Evolutionary conservation across 2,113 vertebrate species (phyloP).

Genomic region (Malaclemys terrapin): DNA sequence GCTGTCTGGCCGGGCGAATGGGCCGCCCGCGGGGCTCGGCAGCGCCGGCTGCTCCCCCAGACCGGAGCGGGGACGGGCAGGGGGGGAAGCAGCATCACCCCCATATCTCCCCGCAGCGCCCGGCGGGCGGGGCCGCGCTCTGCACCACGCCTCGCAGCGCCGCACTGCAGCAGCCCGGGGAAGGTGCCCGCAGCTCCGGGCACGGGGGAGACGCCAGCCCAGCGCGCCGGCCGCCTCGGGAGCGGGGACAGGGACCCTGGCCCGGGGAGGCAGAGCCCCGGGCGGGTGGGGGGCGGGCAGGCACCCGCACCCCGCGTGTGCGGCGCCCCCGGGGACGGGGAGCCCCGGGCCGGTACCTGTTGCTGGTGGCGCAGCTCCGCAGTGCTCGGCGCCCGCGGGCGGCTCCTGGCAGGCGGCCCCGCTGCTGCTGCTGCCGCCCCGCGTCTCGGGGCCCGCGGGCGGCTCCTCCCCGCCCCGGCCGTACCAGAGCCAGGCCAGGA

Average conservation of each 20-base stretch:
- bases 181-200: not conserved
- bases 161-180: not conserved
- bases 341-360: not conserved
- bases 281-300: too few relatives aligned
- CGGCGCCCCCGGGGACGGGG: not conserved
- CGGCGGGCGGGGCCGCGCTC: too few relatives aligned
- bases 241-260: not conserved
- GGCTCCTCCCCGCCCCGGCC: not conserved
- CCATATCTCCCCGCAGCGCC: too few relatives aligned
- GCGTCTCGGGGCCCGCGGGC: not conserved
- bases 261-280: rapidly evolving
- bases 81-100: too few relatives aligned
- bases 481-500: conserved; percentile 72
- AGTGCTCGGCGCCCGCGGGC: not conserved
- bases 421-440: not conserved
- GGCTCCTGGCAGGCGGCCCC: too few relatives aligned
- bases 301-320: not conserved
- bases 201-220: too few relatives aligned
- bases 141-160: not conserved
- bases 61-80: too few relatives aligned
- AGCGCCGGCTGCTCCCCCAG: too few relatives aligned
- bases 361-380: too few relatives aligned
- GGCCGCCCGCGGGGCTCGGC: too few relatives aligned
- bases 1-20: too few relatives aligned
- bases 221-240: too few relatives aligned